Percentiles rank a stretch among this genome's conserved stretches.
phyloP scores from a whole-genome alignment of 53 echinoderm and acorn worm species.

The Antedon mediterranea region DNA sequence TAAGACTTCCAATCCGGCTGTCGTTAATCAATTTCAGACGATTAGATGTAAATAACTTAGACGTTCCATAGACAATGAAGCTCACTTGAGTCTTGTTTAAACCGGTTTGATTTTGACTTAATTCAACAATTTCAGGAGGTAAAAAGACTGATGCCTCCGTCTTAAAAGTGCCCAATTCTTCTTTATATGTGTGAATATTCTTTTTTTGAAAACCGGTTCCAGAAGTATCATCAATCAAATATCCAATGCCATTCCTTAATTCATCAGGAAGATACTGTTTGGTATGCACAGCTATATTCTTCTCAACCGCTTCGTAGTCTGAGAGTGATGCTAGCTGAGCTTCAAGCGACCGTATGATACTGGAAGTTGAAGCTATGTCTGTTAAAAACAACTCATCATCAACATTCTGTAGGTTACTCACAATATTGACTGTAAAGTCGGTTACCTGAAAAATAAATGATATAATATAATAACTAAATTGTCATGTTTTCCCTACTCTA shows the following conservation, averaged over 20 bases:
- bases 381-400: not conserved
- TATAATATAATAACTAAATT: too few relatives aligned
- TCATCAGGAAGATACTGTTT: not conserved
- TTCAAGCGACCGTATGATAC: not conserved
- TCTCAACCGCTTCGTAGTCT: not conserved
- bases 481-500: too few relatives aligned
- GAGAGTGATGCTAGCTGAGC: not conserved
- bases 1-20: not conserved
- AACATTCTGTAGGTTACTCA: not conserved
- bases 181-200: not conserved
- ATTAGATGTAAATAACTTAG: not conserved
- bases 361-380: not conserved
- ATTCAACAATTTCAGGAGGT: not conserved
- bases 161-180: too few relatives aligned
- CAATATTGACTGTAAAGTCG: not conserved
- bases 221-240: not conserved
- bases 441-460: too few relatives aligned
- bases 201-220: not conserved
- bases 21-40: not conserved
- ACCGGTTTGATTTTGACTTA: not conserved
- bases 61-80: not conserved
- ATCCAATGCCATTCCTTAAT: not conserved
- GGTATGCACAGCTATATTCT: not conserved
- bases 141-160: not conserved
- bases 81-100: not conserved